These are phyloP conservation scores for Echeneis naucrates DNA, from an alignment of 2,797 vertebrate genomes.

Conservation along the genomic window DNA sequence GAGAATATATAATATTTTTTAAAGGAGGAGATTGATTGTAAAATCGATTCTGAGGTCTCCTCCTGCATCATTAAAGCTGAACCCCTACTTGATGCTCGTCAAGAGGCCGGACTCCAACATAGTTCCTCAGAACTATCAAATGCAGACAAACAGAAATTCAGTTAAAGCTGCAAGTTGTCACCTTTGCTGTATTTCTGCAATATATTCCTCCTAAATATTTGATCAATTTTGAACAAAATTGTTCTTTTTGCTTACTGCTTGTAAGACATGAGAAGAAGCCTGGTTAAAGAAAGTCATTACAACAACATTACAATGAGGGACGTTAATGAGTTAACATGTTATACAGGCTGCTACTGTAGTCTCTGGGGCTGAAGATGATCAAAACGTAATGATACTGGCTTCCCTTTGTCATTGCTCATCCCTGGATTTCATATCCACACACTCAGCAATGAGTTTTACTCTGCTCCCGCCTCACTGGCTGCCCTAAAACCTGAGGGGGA, in stretches of 20 bases:
- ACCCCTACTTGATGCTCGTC: conserved; percentile 40
- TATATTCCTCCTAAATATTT: conserved; percentile 18
- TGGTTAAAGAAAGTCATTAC: conserved; percentile 58
- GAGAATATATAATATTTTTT: conserved; percentile 17
- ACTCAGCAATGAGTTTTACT: conserved; percentile 51
- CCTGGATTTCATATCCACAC: conserved; percentile 66
- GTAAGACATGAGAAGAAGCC: conserved; percentile 49
- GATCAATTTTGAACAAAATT: conserved; percentile 45
- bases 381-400: conserved; percentile 56
- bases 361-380: conserved; percentile 62
- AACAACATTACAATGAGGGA: conserved; percentile 56
- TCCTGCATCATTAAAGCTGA: conserved; percentile 24
- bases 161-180: conserved; percentile 42
- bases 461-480: conserved; percentile 36
- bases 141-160: conserved; percentile 49
- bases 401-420: conserved; percentile 65
- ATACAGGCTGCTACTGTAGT: conserved; percentile 65
- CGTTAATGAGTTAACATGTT: conserved; percentile 75
- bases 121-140: conserved; percentile 28
- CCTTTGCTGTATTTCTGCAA: conserved; percentile 23
- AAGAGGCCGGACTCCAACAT: conserved; percentile 32
- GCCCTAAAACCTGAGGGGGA: conserved; percentile 59
- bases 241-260: conserved; percentile 22
- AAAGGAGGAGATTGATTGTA: conserved; percentile 23
- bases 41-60: conserved; percentile 51